Evolutionary conservation across 2,113 vertebrate species (phyloP), one percentile per base, ranked within the genome.

Genomic region (Anarhynchus alexandrinus): DNA sequence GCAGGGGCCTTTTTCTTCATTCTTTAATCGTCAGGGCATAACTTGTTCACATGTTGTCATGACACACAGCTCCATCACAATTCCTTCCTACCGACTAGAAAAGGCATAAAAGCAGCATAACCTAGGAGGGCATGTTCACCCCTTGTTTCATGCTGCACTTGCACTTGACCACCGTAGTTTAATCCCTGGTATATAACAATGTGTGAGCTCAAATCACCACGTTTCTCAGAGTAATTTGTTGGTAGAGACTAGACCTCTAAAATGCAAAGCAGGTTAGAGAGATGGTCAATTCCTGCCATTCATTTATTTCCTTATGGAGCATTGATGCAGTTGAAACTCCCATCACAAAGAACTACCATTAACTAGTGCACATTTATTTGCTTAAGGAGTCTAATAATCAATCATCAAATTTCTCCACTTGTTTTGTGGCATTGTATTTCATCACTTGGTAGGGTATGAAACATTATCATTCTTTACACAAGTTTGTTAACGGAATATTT

Each of bases 401-500:
- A 91, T 98, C 98, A 98, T 97, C 96, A 32, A 54, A 95, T 95
- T 98, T 98, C 96, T 97, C 94, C 97, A 96, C 97, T 98, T 98
- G 97, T 97, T 98, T 97, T 97, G 92, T 94, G 95, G 97, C 86
- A 96, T 97, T 96, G 93, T 97, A 96, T 98, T 98, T 98, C 98
- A 98, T 97, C 97, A 98, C 97, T 98, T 96, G 92, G 82, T 96
- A 96, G 86, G 96, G 82, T 97, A 98, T 97, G 97, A 98, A 94
- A 94, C 76, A 96, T 97, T 98, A 98, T 97, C 94, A 98, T 98
- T 98, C 98, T 86, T 98, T 97, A 94, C 90, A 85, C 62, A 93
- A 97, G 96, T 98, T 98, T 97, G 92, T 98, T 98, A 98, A 97
- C 12, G 16, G 95, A 96, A 92, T 97, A 98, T 98, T 98, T 98